phyloP scores from a whole-genome alignment of 2,797 vertebrate genomes.

The Smutsia gigantea region DNA sequence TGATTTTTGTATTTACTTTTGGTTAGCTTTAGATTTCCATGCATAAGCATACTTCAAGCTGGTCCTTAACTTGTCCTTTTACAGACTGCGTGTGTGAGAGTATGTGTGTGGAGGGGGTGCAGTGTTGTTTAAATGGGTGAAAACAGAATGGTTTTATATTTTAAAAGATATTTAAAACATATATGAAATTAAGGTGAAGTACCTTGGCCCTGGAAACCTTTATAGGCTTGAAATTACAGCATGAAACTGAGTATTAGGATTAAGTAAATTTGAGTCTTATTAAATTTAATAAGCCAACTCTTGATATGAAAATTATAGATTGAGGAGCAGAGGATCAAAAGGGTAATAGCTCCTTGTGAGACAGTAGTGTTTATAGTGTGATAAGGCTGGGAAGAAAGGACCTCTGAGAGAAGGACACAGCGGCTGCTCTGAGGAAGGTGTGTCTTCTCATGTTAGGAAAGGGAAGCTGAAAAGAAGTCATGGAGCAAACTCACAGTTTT shows the following conservation, averaged over 20 bases:
- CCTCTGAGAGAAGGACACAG: neutral
- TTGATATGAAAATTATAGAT: neutral
- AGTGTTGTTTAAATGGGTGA: neutral
- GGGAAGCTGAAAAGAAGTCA: neutral
- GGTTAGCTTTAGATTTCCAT: constrained; percentile 38
- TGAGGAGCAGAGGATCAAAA: neutral
- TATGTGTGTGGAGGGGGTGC: neutral
- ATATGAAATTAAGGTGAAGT: neutral
- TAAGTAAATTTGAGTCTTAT: constrained; percentile 31
- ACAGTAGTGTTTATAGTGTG: neutral
- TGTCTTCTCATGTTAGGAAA: neutral
- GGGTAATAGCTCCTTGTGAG: neutral
- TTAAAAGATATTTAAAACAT: constrained; percentile 38
- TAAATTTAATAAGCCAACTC: neutral
- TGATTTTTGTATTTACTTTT: constrained; percentile 45
- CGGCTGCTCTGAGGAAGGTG: neutral
- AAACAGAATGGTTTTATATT: constrained; percentile 23
- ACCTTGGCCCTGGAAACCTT: neutral
- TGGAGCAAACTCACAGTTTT: neutral
- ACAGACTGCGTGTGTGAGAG: neutral
- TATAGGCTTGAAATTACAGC: neutral
- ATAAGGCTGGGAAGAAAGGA: neutral
- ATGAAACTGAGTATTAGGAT: constrained; percentile 22
- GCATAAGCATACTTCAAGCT: constrained; percentile 10
- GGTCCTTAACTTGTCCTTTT: neutral